Percentiles rank a stretch among this genome's conserved stretches.
phyloP scores from a whole-genome alignment of 2,113 vertebrate species.

The Siniperca knerii region DNA sequence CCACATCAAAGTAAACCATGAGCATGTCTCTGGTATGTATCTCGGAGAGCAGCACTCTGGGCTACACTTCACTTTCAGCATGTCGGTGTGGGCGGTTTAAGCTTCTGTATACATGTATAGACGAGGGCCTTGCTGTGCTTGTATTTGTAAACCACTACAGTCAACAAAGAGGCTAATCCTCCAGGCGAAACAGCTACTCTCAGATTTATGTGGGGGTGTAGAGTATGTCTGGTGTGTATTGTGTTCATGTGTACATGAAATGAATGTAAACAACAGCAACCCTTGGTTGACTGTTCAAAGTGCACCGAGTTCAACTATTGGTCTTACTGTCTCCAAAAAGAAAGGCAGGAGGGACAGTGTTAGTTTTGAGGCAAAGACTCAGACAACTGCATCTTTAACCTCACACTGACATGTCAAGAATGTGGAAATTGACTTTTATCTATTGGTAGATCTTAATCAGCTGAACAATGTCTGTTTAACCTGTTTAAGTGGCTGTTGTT shows the following conservation, averaged over 20 bases:
- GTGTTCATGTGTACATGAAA: slow-evolving; percentile 25
- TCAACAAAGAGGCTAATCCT: slow-evolving; percentile 78
- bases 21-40: slow-evolving; percentile 30
- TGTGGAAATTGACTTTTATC: slow-evolving; percentile 29
- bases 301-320: slow-evolving; percentile 56
- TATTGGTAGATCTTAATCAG: slow-evolving; percentile 12
- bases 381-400: slow-evolving; percentile 16
- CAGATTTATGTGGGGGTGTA: slow-evolving; percentile 60
- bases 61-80: slow-evolving; percentile 58
- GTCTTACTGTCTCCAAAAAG: slow-evolving; percentile 14
- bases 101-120: slow-evolving; percentile 65
- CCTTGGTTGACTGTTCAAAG: slow-evolving; percentile 49
- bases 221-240: slow-evolving; percentile 37
- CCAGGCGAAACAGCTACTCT: slow-evolving; percentile 58
- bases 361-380: slow-evolving; percentile 27
- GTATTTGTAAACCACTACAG: slow-evolving; percentile 65
- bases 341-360: slow-evolving; percentile 10
- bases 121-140: slow-evolving; percentile 48
- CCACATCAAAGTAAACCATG: slow-evolving; percentile 71
- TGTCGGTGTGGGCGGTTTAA: slow-evolving; percentile 72
- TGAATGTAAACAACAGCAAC: slow-evolving; percentile 43
- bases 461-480: background rate
- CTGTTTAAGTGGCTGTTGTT: background rate
- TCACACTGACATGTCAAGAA: slow-evolving; percentile 9
- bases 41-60: slow-evolving; percentile 32